phyloP scores from a whole-genome alignment of 2,113 vertebrate species.

The Campylorhamphus procurvoides region DNA sequence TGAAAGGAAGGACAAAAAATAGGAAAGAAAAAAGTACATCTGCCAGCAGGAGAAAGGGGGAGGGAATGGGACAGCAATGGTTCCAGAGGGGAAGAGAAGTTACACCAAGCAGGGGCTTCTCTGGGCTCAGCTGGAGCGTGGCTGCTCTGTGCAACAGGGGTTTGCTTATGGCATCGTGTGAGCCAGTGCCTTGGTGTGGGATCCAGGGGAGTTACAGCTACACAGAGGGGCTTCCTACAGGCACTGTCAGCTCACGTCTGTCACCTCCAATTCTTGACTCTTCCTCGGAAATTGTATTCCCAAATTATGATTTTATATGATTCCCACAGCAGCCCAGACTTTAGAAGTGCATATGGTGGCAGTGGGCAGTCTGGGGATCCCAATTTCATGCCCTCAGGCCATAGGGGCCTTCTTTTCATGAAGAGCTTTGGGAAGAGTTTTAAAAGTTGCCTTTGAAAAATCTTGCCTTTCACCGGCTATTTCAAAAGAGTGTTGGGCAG shows the following conservation, averaged over 20 bases:
- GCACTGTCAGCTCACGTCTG: not conserved
- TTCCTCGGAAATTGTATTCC: not conserved
- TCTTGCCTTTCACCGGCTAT: not conserved
- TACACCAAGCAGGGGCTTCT: not conserved
- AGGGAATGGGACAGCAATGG: not conserved
- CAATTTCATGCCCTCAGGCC: not conserved
- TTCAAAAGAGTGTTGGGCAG: not conserved
- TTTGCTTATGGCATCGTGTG: not conserved
- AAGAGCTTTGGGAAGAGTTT: not conserved
- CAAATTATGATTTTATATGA: not conserved
- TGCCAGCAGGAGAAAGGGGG: accelerated
- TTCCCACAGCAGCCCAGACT: not conserved
- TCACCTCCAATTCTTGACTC: not conserved
- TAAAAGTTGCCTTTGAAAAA: not conserved
- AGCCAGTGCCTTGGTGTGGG: not conserved
- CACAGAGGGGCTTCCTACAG: not conserved
- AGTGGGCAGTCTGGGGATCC: not conserved
- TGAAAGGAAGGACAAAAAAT: not conserved
- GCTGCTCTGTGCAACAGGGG: not conserved
- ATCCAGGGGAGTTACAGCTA: not conserved
- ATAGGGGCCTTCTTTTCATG: not conserved
- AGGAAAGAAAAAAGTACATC: not conserved
- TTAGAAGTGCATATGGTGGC: not conserved
- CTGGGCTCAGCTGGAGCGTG: not conserved
- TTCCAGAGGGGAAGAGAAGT: not conserved